Evolutionary conservation across 2,888 invertebrate genomes (phyloP).

Genomic region (Agrotis exclamationis): DNA sequence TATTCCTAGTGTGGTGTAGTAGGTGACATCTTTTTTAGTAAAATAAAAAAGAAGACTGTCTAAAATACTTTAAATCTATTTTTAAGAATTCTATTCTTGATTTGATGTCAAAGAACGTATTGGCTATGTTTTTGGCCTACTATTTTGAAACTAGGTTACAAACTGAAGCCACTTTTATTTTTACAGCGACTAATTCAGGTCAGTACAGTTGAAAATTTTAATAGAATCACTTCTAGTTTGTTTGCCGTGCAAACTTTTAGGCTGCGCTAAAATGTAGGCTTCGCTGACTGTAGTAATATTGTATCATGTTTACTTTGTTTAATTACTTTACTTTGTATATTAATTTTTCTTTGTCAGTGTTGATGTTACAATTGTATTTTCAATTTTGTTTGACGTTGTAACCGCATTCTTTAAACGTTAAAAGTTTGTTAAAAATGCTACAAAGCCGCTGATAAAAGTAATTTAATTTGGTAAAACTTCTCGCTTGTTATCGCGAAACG

Average conservation of each 20-base stretch:
- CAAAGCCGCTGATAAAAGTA: constrained; percentile 28
- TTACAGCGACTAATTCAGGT: constrained; percentile 56
- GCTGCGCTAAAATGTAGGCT: constrained; percentile 6
- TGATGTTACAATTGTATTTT: not conserved
- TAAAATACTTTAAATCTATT: constrained; percentile 8
- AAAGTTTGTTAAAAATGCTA: not conserved
- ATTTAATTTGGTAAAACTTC: constrained; percentile 24
- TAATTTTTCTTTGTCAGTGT: no score
- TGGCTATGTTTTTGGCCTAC: constrained; percentile 45
- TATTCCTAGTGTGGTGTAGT: no score
- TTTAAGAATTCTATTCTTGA: constrained; percentile 12
- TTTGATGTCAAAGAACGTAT: constrained; percentile 24
- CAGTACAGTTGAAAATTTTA: constrained; percentile 37
- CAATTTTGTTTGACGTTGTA: no score
- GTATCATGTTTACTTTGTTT: not conserved
- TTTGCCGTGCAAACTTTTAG: constrained; percentile 24
- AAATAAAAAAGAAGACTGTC: not conserved
- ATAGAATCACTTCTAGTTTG: constrained; percentile 43
- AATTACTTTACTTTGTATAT: not conserved
- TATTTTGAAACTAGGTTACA: constrained; percentile 59
- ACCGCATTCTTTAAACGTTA: no score
- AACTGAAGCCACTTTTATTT: constrained; percentile 56
- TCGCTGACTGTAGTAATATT: not conserved
- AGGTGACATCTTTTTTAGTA: not conserved
- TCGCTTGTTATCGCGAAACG: constrained; percentile 5